Percentiles rank a stretch among this genome's conserved stretches.
Conservation (phyloP, 2,888 invertebrate genomes). For the Lasioglossum calceatum region DNA sequence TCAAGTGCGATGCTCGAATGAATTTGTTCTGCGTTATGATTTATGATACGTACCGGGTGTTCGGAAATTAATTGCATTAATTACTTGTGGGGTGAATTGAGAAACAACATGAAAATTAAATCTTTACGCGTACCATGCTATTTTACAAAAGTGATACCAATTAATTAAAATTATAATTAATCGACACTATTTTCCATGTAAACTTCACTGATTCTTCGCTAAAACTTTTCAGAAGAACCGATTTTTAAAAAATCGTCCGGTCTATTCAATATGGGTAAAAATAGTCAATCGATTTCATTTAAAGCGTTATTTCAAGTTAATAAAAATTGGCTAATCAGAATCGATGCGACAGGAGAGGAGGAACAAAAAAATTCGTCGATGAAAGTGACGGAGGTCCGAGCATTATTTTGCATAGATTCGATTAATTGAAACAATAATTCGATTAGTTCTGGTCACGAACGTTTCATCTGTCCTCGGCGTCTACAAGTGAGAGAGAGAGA, state of each 20-base stretch:
- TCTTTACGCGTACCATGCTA: no score
- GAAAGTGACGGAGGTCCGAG: neutral
- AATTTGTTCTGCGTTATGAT: no score
- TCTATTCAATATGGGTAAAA: neutral
- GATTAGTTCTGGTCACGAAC: constrained; percentile 2
- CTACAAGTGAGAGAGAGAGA: neutral
- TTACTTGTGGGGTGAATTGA: no score
- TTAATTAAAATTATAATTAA: no score
- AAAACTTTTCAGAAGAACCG: no score
- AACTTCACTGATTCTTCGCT: no score
- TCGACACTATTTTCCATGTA: no score
- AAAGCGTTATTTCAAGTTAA: neutral
- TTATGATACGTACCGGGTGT: no score
- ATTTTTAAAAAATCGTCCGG: neutral
- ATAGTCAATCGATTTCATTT: neutral
- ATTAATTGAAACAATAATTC: neutral
- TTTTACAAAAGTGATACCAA: no score
- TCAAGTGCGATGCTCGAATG: no score
- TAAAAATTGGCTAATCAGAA: neutral
- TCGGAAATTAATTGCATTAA: no score
- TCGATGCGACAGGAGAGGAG: neutral
- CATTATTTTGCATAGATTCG: neutral
- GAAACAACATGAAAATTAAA: no score
- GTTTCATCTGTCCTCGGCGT: neutral
- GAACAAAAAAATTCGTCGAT: neutral